Evolutionary conservation across 2,888 invertebrate species (phyloP).

Genomic region (Dasysyrphus albostriatus): DNA sequence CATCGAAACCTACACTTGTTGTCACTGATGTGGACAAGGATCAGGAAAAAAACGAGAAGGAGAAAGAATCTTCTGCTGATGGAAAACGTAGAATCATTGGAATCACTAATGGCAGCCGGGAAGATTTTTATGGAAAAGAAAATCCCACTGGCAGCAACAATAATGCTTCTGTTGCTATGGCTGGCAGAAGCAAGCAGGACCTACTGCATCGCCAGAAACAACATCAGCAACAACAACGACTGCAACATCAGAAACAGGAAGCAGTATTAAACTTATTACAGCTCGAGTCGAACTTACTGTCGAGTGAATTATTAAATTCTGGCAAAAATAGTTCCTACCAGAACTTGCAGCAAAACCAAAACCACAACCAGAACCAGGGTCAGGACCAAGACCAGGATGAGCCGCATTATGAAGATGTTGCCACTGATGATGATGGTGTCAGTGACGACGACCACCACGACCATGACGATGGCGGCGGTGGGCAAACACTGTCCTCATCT

Average conservation of each 20-base stretch:
- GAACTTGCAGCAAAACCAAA: constrained; percentile 52
- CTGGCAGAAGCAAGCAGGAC: constrained; percentile 57
- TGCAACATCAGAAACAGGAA: constrained; percentile 70
- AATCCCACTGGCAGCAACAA: constrained; percentile 56
- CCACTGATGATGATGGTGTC: constrained; percentile 44
- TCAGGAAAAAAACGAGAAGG: neutral
- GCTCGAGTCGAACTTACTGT: constrained; percentile 77
- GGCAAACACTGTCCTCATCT: neutral
- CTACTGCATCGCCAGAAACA: constrained; percentile 52
- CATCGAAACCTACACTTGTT: constrained; percentile 51
- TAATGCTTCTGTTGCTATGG: constrained; percentile 34
- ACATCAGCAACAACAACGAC: constrained; percentile 71
- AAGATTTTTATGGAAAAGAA: constrained; percentile 30
- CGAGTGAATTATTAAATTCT: constrained; percentile 69
- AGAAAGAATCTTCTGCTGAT: neutral
- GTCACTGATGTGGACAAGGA: constrained; percentile 42
- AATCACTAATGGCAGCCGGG: constrained; percentile 27
- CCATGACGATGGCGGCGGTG: neutral
- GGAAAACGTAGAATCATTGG: constrained; percentile 33
- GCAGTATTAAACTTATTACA: constrained; percentile 74
- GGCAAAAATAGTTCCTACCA: constrained; percentile 45
- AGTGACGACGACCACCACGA: constrained; percentile 2
- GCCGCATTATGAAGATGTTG: constrained; percentile 72
- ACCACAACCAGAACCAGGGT: constrained; percentile 14
- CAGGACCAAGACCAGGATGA: constrained; percentile 40